Evolutionary conservation across 1,140 invertebrate species (phyloP).

Genomic region (Amyelois transitella): DNA sequence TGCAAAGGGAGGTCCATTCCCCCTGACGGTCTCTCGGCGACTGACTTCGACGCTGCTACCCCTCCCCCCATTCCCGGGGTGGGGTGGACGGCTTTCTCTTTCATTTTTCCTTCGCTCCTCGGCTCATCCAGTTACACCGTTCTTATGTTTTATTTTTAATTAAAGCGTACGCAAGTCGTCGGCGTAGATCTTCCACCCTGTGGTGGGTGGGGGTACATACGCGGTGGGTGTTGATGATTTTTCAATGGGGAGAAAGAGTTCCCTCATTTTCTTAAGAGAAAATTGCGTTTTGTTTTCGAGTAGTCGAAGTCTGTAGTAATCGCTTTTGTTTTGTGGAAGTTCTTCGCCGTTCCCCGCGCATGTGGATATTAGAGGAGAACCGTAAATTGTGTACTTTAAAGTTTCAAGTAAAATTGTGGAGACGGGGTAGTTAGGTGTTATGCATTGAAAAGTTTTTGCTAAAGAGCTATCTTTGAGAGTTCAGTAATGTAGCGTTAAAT

Average conservation of each 20-base stretch:
- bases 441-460: slow-evolving; percentile 34
- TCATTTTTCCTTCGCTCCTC: slow-evolving; percentile 74
- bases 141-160: slow-evolving; percentile 75
- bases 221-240: slow-evolving; percentile 73
- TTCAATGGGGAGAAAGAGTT: slow-evolving; percentile 75
- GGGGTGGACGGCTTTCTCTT: slow-evolving; percentile 71
- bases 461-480: slow-evolving; percentile 7
- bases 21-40: slow-evolving; percentile 55
- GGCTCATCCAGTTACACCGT: slow-evolving; percentile 74
- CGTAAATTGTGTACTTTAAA: slow-evolving; percentile 64
- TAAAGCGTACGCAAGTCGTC: slow-evolving; percentile 73
- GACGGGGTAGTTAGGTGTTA: slow-evolving; percentile 43
- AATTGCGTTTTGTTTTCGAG: slow-evolving; percentile 74
- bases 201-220: slow-evolving; percentile 53
- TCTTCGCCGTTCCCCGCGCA: slow-evolving; percentile 44
- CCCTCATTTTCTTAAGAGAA: slow-evolving; percentile 75
- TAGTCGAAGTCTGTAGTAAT: slow-evolving; percentile 73
- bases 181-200: slow-evolving; percentile 58
- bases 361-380: slow-evolving; percentile 45
- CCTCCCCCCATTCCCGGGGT: slow-evolving; percentile 31
- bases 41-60: slow-evolving; percentile 60
- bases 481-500: neutral
- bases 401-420: slow-evolving; percentile 48
- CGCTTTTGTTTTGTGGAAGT: slow-evolving; percentile 70
- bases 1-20: slow-evolving; percentile 49